Conservation (phyloP, 1,140 invertebrate species). For the Eriosoma lanigerum region DNA sequence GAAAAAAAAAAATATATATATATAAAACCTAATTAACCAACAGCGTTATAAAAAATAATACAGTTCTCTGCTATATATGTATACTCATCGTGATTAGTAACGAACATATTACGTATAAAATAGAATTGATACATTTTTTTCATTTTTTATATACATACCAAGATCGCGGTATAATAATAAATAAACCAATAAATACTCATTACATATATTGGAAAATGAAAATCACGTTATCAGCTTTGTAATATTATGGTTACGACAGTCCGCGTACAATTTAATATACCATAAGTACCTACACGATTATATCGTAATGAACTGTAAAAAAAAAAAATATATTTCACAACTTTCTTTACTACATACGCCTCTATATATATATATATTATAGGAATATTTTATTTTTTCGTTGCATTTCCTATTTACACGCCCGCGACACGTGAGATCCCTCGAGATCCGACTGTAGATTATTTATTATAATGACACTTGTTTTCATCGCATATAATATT, state of each 20-base stretch:
- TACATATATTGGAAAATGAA: too few species aligned
- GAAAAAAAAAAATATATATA: neutral
- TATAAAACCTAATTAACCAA: constrained; percentile 15
- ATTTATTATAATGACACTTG: neutral
- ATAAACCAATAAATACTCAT: neutral
- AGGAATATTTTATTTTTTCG: too few species aligned
- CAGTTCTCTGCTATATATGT: neutral
- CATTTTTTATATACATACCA: neutral
- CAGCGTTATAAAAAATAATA: neutral
- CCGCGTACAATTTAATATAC: neutral
- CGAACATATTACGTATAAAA: neutral
- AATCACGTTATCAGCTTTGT: neutral
- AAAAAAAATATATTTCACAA: neutral
- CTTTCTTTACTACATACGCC: neutral
- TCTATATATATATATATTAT: too few species aligned
- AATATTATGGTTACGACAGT: neutral
- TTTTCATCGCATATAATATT: neutral
- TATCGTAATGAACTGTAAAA: neutral
- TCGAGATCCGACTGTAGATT: neutral
- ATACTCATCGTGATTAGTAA: neutral
- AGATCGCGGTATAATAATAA: neutral
- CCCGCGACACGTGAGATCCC: neutral
- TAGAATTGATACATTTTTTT: too few species aligned
- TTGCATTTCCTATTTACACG: too few species aligned
- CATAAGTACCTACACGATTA: neutral